These are phyloP conservation scores for Thryonomys swinderianus DNA, from an alignment of 2,113 vertebrate species.

Conservation along the genomic window DNA sequence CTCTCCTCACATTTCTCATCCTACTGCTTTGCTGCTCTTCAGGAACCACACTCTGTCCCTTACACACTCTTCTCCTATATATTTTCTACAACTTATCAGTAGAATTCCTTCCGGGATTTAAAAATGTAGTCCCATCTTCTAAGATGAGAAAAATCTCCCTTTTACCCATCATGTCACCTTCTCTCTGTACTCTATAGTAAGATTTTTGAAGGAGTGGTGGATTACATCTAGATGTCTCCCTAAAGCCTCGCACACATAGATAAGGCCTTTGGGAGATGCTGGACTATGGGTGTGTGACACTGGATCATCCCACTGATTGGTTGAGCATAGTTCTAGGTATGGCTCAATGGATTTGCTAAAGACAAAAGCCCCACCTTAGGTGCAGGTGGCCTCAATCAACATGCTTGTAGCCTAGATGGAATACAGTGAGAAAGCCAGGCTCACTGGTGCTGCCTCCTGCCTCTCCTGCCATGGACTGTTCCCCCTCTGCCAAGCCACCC, in stretches of 20 bases:
- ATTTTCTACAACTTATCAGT: background rate
- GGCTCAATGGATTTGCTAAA: too few species aligned
- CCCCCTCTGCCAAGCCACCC: background rate
- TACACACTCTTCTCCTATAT: background rate
- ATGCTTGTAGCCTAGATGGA: too few species aligned
- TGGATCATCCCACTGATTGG: too few species aligned
- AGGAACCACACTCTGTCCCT: background rate
- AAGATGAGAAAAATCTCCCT: background rate
- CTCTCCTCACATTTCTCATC: background rate
- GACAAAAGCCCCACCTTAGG: too few species aligned
- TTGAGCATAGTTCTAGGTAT: too few species aligned
- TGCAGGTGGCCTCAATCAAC: too few species aligned
- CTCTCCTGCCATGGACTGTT: too few species aligned
- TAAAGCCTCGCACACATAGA: too few species aligned
- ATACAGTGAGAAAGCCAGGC: too few species aligned
- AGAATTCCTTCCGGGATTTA: constrained; percentile 1
- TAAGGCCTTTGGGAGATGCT: too few species aligned
- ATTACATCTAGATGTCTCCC: background rate
- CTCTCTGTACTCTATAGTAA: background rate
- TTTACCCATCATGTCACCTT: background rate
- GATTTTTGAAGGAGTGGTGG: background rate
- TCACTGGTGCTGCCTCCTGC: too few species aligned
- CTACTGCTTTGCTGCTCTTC: background rate
- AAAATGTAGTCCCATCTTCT: constrained; percentile 12
- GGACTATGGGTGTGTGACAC: too few species aligned